Evolutionary conservation across 2,797 vertebrate species (phyloP).

Genomic region (Xiphorhynchus erythropygius): DNA sequence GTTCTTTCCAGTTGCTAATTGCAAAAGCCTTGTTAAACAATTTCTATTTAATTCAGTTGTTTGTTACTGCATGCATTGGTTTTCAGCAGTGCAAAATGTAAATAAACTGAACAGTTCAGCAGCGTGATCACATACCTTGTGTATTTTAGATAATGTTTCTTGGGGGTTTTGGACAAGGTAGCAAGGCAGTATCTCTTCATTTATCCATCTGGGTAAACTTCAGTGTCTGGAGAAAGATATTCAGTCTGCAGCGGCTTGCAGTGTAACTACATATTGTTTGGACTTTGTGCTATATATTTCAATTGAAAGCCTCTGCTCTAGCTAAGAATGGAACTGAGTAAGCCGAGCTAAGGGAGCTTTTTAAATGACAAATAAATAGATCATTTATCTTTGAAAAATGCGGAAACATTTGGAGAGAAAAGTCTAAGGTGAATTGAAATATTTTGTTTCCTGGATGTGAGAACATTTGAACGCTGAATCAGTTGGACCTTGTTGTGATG

Average conservation of each 20-base stretch:
- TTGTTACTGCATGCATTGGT: slow-evolving; percentile 3
- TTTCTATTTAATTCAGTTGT: slow-evolving; percentile 17
- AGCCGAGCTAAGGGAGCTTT: not conserved
- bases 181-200: not conserved
- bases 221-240: not conserved
- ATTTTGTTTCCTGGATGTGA: not conserved
- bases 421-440: not conserved
- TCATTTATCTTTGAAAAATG: not conserved
- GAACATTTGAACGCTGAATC: not conserved
- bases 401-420: not conserved
- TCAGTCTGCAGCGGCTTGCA: not conserved
- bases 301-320: not conserved
- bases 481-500: not conserved
- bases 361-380: not conserved
- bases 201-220: not conserved
- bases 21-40: not conserved
- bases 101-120: not conserved
- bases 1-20: slow-evolving; percentile 50
- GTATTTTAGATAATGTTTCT: not conserved
- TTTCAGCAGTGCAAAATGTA: slow-evolving; percentile 29
- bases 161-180: not conserved
- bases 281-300: not conserved
- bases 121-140: not conserved
- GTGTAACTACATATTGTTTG: not conserved
- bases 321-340: not conserved